These are phyloP conservation scores for Delichon dasypus DNA, from an alignment of 2,797 vertebrate species.

Conservation along the genomic window DNA sequence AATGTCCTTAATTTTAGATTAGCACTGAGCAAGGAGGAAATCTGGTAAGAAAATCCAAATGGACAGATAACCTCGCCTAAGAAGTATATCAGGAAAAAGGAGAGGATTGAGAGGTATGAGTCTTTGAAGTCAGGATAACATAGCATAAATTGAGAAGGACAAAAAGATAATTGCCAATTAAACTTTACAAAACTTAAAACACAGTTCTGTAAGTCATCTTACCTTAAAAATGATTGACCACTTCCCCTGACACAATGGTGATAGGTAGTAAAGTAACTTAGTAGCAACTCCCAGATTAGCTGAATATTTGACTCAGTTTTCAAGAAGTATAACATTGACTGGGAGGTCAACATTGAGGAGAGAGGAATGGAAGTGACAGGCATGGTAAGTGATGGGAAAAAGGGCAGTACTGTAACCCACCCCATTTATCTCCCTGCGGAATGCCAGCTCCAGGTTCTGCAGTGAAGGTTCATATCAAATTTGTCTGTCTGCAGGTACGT, in stretches of 20 bases:
- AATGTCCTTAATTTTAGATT: background rate
- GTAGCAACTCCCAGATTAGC: accelerated
- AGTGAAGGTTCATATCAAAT: background rate
- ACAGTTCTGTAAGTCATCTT: background rate
- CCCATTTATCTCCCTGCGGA: background rate
- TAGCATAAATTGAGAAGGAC: background rate
- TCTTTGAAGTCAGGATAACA: background rate
- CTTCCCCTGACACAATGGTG: background rate
- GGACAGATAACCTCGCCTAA: background rate
- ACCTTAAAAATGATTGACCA: background rate
- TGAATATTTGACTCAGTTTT: background rate
- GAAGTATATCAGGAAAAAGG: background rate
- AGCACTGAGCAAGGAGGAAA: background rate
- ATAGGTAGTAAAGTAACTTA: background rate
- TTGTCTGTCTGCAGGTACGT: background rate
- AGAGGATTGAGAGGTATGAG: background rate
- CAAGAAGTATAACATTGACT: background rate
- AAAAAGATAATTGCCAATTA: background rate
- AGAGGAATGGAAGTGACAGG: background rate
- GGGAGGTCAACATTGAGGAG: background rate
- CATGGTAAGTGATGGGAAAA: background rate
- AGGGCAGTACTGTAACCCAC: background rate
- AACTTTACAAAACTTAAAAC: background rate
- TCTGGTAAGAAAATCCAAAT: background rate
- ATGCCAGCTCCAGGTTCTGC: background rate